Conservation (phyloP, 2,797 vertebrate genomes). For the Urosaurus nigricauda region DNA sequence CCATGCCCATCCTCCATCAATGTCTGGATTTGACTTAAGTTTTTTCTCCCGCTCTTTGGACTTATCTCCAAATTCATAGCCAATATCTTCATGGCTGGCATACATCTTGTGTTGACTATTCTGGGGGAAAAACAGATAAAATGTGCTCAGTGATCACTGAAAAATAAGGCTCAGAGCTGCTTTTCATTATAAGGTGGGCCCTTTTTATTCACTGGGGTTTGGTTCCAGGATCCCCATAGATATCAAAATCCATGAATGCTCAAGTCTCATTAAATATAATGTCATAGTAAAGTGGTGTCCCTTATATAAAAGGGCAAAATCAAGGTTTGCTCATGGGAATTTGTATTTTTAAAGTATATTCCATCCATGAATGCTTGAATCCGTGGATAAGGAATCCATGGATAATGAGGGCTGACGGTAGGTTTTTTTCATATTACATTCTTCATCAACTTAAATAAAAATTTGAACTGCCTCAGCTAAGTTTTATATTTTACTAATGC, state of each 20-base stretch:
- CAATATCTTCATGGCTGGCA: slow-evolving; percentile 78
- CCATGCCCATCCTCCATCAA: slow-evolving; percentile 85
- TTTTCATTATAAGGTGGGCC: no score
- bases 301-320: no score
- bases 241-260: no score
- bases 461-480: not conserved
- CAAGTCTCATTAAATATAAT: no score
- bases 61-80: slow-evolving; percentile 77
- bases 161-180: not conserved
- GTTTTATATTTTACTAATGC: not conserved
- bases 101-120: slow-evolving; percentile 77
- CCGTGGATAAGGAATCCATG: no score
- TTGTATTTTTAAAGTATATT: no score
- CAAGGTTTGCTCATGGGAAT: no score
- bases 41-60: slow-evolving; percentile 73
- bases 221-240: no score
- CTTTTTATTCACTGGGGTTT: no score
- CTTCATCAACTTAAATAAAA: not conserved
- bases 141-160: slow-evolving; percentile 32
- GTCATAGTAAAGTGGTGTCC: no score
- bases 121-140: slow-evolving; percentile 71
- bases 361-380: no score
- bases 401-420: no score
- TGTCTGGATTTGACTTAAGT: slow-evolving; percentile 74
- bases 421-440: not conserved